Base-by-base conservation (phyloP, 2,797 vertebrate species). In the Enteromius unitaeniatus region DNA sequence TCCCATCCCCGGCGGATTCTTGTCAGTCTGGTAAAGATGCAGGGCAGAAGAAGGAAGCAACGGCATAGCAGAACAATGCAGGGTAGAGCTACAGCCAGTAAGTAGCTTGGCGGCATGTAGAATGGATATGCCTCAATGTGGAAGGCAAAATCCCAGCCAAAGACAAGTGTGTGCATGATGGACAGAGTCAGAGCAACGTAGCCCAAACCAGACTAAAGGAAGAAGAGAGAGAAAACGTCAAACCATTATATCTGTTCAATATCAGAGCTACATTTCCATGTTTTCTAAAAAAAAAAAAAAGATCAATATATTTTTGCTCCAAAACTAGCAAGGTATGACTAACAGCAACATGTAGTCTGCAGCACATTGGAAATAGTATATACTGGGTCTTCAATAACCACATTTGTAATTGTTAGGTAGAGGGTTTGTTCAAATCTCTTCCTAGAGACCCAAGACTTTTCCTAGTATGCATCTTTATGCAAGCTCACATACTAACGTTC, bases 1-100 rank as follows among this genome's bases (percentile, higher is more conserved):
- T 97, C 97, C 96, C 96, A 97, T 87, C 97, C 97, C 37, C 94
- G 92, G 75, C 96, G 95, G 91, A 98, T 97, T 68, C 85, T 91
- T 82, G 85, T n/a, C 60, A 98, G 94, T 88, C 93, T 95, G 23
- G 28, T 85, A 1, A 82, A 83, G 83, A 96, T 28, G 86, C 95
- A 97, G 15, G 96, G 97, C 77, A 97, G 89, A 0, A 87, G 91
- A 85, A 97, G 90, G 82, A 94, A 58, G 64, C 92, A 40, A 69
- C 93, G 95, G 15, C 93, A 95, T 5, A 96, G 89, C 90, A 97
- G 95, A 5, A 97, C 90, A 0, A 89, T 78, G 14, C 95, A 96
- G 0, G 97, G 97, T 67, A 96, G 92, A 1, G 94, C 87, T 80
- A 97, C 92, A 0, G 96, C 95, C 89, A 98, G 92, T 0, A 96